phyloP scores from a whole-genome alignment of 1,140 invertebrate genomes.

The Zaprionus nigranus region DNA sequence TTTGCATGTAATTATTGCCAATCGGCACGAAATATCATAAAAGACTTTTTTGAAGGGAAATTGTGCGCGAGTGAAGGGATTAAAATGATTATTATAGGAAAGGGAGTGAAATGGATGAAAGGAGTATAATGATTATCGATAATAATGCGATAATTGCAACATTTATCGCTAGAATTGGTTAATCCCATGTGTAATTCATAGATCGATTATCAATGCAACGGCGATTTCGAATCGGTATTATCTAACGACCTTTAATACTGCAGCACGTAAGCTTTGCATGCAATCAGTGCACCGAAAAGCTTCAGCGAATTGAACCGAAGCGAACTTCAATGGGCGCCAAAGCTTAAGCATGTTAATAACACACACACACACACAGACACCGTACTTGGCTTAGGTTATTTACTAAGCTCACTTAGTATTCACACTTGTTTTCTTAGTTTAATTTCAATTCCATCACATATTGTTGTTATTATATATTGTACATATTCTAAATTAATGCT shows the following conservation, averaged over 20 bases:
- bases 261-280: conserved; percentile 39
- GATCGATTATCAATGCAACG: background rate
- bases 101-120: too few species aligned
- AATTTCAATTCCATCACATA: conserved; percentile 2
- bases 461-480: conserved; percentile 13
- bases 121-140: background rate
- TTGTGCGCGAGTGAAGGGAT: background rate
- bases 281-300: conserved; percentile 32
- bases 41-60: background rate
- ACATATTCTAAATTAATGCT: conserved; percentile 24
- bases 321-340: conserved; percentile 13
- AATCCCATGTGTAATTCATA: background rate
- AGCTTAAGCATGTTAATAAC: conserved; percentile 11
- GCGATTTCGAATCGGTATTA: conserved; percentile 23
- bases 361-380: background rate
- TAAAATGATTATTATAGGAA: background rate
- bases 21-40: background rate
- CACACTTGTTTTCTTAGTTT: conserved; percentile 30
- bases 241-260: conserved; percentile 37
- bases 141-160: too few species aligned
- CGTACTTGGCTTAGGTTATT: conserved; percentile 8
- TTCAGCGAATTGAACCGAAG: conserved; percentile 15
- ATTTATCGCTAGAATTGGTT: background rate
- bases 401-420: conserved; percentile 30
- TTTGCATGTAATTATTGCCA: conserved; percentile 28